Conservation (phyloP, 2,797 vertebrate species). For the Rhinella marina region DNA sequence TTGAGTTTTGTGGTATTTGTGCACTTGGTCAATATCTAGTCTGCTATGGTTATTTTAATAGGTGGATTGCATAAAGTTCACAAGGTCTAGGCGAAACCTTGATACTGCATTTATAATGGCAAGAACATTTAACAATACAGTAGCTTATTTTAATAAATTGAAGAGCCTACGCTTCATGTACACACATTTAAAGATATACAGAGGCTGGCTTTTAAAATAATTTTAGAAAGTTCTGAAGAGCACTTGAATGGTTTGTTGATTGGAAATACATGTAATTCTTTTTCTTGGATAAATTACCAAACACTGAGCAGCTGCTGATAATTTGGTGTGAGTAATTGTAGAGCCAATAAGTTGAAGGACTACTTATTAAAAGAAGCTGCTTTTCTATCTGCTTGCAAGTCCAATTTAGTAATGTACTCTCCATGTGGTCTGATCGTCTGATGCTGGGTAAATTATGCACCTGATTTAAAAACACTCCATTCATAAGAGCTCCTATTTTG, state of each 20-base stretch:
- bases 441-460: slow-evolving; percentile 85
- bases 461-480: slow-evolving; percentile 88
- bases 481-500: slow-evolving; percentile 83
- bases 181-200: not conserved
- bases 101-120: not conserved
- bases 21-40: not conserved
- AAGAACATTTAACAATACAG: slow-evolving; percentile 11
- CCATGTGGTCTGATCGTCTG: slow-evolving; percentile 83
- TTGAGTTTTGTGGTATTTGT: too few relatives aligned
- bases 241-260: slow-evolving; percentile 84
- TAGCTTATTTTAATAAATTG: slow-evolving; percentile 1
- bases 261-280: slow-evolving; percentile 82
- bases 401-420: slow-evolving; percentile 88
- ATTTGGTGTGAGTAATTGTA: slow-evolving; percentile 87
- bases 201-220: slow-evolving; percentile 34
- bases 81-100: not conserved
- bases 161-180: slow-evolving; percentile 16
- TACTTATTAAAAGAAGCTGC: slow-evolving; percentile 87
- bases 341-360: slow-evolving; percentile 86
- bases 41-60: not conserved
- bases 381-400: slow-evolving; percentile 86
- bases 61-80: not conserved
- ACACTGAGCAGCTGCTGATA: slow-evolving; percentile 84
- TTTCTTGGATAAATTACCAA: slow-evolving; percentile 80
- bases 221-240: slow-evolving; percentile 77